Conservation (phyloP, 2,888 invertebrate genomes). For the Trilocha varians region DNA sequence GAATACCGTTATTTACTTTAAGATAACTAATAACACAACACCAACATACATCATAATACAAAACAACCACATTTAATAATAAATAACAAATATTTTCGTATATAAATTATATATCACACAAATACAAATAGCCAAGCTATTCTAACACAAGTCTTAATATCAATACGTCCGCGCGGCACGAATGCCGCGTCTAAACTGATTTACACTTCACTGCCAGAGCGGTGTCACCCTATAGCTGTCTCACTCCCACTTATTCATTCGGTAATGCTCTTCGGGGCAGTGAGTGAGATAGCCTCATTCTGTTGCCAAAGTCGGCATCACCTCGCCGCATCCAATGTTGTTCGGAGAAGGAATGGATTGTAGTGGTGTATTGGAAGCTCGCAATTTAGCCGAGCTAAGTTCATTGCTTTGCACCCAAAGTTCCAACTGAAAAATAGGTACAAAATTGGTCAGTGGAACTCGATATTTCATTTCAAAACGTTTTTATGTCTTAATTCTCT, state of each 20-base stretch:
- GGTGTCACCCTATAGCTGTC: constrained; percentile 25
- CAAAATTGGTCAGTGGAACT: too few species aligned
- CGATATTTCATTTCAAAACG: too few species aligned
- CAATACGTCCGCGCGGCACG: constrained; percentile 22
- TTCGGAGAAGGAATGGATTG: constrained; percentile 27
- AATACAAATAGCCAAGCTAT: neutral
- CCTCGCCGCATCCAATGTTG: constrained; percentile 47
- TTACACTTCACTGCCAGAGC: constrained; percentile 31
- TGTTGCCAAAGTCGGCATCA: constrained; percentile 28
- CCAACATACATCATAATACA: neutral
- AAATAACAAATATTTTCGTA: neutral
- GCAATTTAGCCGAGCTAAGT: constrained; percentile 58
- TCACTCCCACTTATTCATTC: constrained; percentile 24
- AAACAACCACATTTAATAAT: neutral
- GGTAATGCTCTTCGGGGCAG: constrained; percentile 33
- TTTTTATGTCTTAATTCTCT: too few species aligned
- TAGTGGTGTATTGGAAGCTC: constrained; percentile 30
- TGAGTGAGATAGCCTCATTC: constrained; percentile 42
- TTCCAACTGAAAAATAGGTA: constrained; percentile 47
- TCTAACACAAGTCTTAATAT: neutral
- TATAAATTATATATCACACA: neutral
- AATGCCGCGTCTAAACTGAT: constrained; percentile 17
- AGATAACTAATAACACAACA: neutral
- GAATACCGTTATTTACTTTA: too few species aligned
- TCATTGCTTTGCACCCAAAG: constrained; percentile 70